Evolutionary conservation across 2,888 invertebrate species (phyloP), one percentile per base, ranked within the genome.

Genomic region (Stenodema calcarata): DNA sequence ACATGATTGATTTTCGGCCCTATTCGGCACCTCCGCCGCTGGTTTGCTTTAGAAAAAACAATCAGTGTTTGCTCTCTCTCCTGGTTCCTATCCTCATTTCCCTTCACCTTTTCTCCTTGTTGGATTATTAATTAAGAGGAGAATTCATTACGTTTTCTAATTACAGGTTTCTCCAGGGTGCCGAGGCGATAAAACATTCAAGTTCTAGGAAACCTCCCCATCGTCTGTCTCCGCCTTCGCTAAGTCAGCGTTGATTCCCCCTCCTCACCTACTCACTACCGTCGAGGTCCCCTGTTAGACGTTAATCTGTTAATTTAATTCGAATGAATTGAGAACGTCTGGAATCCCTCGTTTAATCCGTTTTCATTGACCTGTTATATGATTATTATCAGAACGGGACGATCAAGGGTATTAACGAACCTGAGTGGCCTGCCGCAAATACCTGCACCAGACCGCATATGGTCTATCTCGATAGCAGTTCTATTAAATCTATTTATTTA

Each of bases 141-240:
- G 78, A 78, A 78, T 78, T 78, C 78, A 78, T 78, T 78, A 78
- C 44, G 42, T 78, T 78, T 78, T 78, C 78, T 78, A 78, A 78
- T 78, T 27, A 78, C 78, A 44, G 47, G 78, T 78, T 78, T 12
- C 42, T 42, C 14, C 14, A n/a, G 78, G 18, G 78, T 7, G 7
- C 23, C 0, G 14, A 78, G 47, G 78, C 27, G 78, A 11, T 78
- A 78, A 78, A 78, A 78, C 78, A 78, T 78, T 78, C n/a, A 78
- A 78, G 41, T 78, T 44, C 42, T 44, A 18, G 44, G 47, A 18
- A 28, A 35, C 3, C 18, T 76, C 42, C 42, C 42, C n/a, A 16
- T 27, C 44, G 28, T 27, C 78, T 6, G 18, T 44, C n/a, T 12
- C 47, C 1, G 18, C 28, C 73, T 18, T 73, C 35, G 35, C 3